Conservation (phyloP, 2,888 invertebrate genomes). For the Elegia similella region DNA sequence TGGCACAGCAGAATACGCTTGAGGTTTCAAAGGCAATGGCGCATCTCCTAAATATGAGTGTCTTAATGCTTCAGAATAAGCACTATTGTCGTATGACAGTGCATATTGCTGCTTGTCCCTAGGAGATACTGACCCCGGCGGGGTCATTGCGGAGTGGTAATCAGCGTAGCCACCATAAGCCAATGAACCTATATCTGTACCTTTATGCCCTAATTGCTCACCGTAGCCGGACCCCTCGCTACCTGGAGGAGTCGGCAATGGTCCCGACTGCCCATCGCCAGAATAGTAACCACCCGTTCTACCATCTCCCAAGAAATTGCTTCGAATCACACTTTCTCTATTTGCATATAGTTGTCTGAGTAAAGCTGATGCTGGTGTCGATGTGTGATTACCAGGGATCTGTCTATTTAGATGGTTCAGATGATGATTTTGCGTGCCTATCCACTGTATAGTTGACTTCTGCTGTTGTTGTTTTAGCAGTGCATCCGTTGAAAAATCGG, state of each 20-base stretch:
- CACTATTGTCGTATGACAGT: constrained; percentile 76
- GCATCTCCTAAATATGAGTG: constrained; percentile 77
- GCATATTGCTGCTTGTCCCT: constrained; percentile 89
- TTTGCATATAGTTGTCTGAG: constrained; percentile 95
- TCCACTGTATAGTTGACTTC: constrained; percentile 94
- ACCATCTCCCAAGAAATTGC: constrained; percentile 84
- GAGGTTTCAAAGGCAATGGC: constrained; percentile 91
- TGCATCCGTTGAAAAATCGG: constrained; percentile 94
- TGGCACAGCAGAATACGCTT: constrained; percentile 90
- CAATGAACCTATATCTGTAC: constrained; percentile 83
- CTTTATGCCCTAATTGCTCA: constrained; percentile 81
- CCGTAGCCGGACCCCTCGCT: constrained; percentile 90
- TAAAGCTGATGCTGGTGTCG: constrained; percentile 93
- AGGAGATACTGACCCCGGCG: constrained; percentile 98
- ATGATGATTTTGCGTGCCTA: constrained; percentile 88
- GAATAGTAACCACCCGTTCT: constrained; percentile 73
- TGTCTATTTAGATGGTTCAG: constrained; percentile 84
- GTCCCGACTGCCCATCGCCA: constrained; percentile 85
- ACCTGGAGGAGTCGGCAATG: constrained; percentile 94
- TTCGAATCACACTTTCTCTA: constrained; percentile 96
- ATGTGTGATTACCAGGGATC: constrained; percentile 76
- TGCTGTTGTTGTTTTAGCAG: constrained; percentile 90
- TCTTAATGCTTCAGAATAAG: constrained; percentile 85
- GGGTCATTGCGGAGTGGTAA: constrained; percentile 97
- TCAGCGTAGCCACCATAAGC: constrained; percentile 85